Conservation (phyloP, 2,888 invertebrate species). For the Ectropis crepuscularia region DNA sequence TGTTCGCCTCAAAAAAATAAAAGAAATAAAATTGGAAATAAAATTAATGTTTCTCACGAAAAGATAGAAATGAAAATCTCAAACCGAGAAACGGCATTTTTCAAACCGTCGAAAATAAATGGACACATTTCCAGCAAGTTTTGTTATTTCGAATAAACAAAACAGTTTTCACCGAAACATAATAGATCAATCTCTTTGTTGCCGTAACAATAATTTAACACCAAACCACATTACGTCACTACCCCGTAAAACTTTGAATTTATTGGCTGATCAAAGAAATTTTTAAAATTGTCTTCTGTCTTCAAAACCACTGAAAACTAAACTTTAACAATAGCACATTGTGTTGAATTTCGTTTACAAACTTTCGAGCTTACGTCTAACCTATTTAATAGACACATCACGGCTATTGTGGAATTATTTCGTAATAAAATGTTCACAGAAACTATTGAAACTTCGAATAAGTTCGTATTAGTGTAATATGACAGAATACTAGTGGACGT, state of each 20-base stretch:
- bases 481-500: constrained; percentile 5
- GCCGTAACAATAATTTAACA: constrained; percentile 38
- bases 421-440: background rate
- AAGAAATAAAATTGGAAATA: no score
- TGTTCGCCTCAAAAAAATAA: no score
- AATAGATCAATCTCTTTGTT: constrained; percentile 36
- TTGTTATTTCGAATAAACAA: constrained; percentile 21
- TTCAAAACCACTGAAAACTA: background rate
- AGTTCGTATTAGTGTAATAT: background rate
- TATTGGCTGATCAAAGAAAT: constrained; percentile 43
- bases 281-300: constrained; percentile 12
- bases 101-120: constrained; percentile 6
- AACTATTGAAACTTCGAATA: background rate
- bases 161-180: constrained; percentile 14
- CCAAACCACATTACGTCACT: constrained; percentile 30
- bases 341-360: background rate
- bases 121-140: constrained; percentile 11
- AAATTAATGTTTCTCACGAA: no score
- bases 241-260: constrained; percentile 34
- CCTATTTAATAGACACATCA: constrained; percentile 1
- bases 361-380: background rate
- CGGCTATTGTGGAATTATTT: constrained; percentile 4
- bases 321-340: background rate
- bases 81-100: background rate
- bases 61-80: no score